Evolutionary conservation across 2,797 vertebrate species (phyloP).

Genomic region (Florisuga fusca): DNA sequence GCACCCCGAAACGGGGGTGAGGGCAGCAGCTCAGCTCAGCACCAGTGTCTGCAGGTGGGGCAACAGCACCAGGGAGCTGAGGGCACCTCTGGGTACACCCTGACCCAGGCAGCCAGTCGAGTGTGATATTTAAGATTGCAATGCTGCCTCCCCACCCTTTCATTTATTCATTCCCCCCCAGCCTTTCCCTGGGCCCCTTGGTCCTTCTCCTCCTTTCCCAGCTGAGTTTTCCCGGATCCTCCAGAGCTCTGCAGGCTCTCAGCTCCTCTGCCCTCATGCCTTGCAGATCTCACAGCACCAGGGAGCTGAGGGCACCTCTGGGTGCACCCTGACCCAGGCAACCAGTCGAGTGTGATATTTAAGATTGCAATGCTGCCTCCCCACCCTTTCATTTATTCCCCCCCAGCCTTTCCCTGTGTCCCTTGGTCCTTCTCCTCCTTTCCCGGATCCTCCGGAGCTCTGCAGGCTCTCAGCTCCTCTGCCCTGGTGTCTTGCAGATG

Average conservation of each 20-base stretch:
- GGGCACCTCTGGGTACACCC: background rate
- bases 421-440: background rate
- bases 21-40: background rate
- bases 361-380: background rate
- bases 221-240: background rate
- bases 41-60: background rate
- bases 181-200: fast-evolving
- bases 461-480: background rate
- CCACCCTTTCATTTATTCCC: background rate
- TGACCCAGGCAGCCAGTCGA: background rate
- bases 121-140: background rate
- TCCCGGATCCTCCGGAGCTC: fast-evolving
- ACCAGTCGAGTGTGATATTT: background rate
- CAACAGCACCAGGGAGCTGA: background rate
- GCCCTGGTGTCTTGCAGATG: constrained; percentile 82
- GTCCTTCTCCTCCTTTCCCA: background rate
- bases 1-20: fast-evolving
- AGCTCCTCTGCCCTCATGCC: background rate
- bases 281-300: constrained; percentile 81
- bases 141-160: no score
- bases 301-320: background rate
- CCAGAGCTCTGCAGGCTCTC: background rate
- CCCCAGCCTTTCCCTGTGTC: fast-evolving
- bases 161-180: background rate
- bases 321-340: background rate